Conservation (phyloP, 1,140 invertebrate species). For the Heliconius eleuchia region DNA sequence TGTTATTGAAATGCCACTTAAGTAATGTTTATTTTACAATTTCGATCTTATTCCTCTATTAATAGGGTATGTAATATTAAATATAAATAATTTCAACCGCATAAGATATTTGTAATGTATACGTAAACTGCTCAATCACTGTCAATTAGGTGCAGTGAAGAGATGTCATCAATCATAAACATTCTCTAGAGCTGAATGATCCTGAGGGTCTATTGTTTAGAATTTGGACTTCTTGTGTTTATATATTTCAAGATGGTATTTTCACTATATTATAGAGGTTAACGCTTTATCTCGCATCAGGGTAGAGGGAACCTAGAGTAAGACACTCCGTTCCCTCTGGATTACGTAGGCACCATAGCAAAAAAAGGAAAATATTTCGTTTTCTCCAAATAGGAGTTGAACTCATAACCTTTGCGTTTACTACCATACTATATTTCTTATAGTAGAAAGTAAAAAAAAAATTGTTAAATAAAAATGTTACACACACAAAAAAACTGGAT, state of each 20-base stretch:
- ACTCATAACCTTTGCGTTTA: too few relatives aligned
- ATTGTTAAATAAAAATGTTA: too few relatives aligned
- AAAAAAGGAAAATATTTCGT: too few relatives aligned
- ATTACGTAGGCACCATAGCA: too few relatives aligned
- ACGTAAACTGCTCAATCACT: slow-evolving; percentile 69
- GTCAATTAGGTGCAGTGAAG: slow-evolving; percentile 76
- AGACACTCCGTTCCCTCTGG: too few relatives aligned
- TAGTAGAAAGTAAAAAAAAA: too few relatives aligned
- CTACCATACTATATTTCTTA: too few relatives aligned
- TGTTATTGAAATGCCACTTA: slow-evolving; percentile 16
- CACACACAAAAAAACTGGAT: too few relatives aligned
- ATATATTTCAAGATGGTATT: slow-evolving; percentile 8
- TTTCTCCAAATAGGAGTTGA: too few relatives aligned
- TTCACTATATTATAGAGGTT: neutral
- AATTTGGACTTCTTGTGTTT: slow-evolving; percentile 49
- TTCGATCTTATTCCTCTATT: neutral
- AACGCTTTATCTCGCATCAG: too few relatives aligned
- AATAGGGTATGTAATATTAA: neutral
- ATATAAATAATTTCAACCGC: neutral
- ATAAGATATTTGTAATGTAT: slow-evolving; percentile 12
- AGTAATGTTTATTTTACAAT: neutral
- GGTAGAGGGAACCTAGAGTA: too few relatives aligned
- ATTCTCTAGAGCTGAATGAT: slow-evolving; percentile 49
- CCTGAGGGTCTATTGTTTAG: slow-evolving; percentile 65
- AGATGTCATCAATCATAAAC: slow-evolving; percentile 75